Conservation (phyloP, 2,888 invertebrate genomes). For the Portevinia maculata region DNA sequence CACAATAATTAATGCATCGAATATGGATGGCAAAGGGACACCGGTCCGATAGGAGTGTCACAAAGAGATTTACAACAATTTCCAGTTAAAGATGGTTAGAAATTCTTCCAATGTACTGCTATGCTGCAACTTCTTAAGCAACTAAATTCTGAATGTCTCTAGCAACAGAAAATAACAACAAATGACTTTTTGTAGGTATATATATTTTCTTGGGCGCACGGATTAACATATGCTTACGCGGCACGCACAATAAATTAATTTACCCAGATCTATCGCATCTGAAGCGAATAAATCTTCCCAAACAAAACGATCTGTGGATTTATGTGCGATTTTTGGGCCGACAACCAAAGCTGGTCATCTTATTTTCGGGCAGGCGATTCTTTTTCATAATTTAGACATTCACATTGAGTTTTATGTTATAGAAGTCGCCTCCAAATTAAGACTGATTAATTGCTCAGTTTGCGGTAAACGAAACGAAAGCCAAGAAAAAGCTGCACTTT, state of each 20-base stretch:
- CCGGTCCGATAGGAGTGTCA: slow-evolving; percentile 5
- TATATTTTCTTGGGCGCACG: slow-evolving; percentile 3
- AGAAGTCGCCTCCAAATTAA: slow-evolving; percentile 65
- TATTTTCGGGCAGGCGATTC: neutral
- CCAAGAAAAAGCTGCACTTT: neutral
- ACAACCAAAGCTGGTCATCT: slow-evolving; percentile 23
- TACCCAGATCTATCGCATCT: slow-evolving; percentile 62
- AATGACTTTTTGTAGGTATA: neutral
- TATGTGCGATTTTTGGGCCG: slow-evolving; percentile 59
- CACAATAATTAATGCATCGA: slow-evolving; percentile 43
- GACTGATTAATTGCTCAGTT: slow-evolving; percentile 70
- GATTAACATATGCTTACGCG: slow-evolving; percentile 67
- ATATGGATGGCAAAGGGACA: neutral
- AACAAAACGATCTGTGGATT: slow-evolving; percentile 66
- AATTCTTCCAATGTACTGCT: neutral
- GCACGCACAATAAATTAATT: slow-evolving; percentile 72
- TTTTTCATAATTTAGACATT: slow-evolving; percentile 34
- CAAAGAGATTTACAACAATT: slow-evolving; percentile 52
- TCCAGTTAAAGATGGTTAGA: slow-evolving; percentile 5
- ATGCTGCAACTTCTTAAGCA: neutral
- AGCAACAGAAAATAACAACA: slow-evolving; percentile 17
- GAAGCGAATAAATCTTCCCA: slow-evolving; percentile 71
- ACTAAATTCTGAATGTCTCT: neutral
- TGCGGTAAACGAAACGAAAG: slow-evolving; percentile 1
- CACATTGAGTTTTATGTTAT: slow-evolving; percentile 6